A percentile compares a stretch with the other conserved stretches of the same genome.
Evolutionary conservation across 2,113 vertebrate genomes (phyloP).

Genomic region (Hemiprocne comata): DNA sequence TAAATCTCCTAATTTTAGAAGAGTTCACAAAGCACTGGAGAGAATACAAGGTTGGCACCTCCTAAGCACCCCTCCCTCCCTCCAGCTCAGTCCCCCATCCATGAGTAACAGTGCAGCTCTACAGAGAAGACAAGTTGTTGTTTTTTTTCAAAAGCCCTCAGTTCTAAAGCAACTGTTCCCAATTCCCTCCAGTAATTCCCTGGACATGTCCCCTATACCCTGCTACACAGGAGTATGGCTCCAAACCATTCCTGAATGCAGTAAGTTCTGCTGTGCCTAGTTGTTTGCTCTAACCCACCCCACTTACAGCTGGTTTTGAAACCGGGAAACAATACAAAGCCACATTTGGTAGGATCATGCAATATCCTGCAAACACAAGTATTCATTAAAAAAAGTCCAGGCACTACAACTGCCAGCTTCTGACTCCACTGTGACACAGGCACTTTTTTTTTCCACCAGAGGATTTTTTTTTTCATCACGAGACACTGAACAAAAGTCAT

Average conservation of each 20-base stretch:
- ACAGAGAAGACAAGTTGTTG: neutral
- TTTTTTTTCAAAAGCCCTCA: neutral
- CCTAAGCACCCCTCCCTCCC: neutral
- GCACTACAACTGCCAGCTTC: neutral
- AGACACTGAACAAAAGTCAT: slow-evolving; percentile 7
- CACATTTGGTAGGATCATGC: neutral
- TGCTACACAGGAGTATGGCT: neutral
- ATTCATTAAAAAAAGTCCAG: slow-evolving; percentile 17
- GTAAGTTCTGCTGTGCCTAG: slow-evolving; percentile 3
- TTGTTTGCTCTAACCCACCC: neutral
- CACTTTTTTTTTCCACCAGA: neutral
- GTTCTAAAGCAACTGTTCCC: slow-evolving; percentile 15
- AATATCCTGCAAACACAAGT: slow-evolving; percentile 25
- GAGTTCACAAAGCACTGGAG: neutral
- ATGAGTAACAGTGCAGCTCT: neutral
- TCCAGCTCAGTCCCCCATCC: neutral
- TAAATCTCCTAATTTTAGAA: neutral
- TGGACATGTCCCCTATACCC: neutral
- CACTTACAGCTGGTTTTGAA: slow-evolving; percentile 6
- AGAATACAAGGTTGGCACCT: neutral
- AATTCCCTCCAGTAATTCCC: neutral
- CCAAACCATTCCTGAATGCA: neutral
- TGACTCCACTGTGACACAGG: slow-evolving; percentile 15
- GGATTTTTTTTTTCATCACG: slow-evolving; percentile 1
- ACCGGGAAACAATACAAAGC: slow-evolving; percentile 20